These are phyloP conservation scores for Sylvilagus floridanus DNA, from an alignment of 2,797 vertebrate species.

Conservation along the genomic window DNA sequence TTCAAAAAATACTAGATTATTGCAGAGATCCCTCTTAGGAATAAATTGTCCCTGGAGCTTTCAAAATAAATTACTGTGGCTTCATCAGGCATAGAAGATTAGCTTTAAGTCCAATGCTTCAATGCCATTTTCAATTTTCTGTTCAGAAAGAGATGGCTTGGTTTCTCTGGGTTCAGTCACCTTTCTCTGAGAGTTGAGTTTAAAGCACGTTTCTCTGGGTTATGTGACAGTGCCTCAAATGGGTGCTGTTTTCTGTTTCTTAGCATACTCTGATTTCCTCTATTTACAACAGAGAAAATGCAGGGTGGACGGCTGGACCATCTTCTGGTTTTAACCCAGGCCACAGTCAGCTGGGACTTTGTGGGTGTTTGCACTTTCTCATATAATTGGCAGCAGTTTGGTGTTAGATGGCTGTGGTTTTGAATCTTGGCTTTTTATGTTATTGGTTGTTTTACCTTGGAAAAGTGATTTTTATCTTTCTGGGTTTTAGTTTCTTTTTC, in stretches of 20 bases:
- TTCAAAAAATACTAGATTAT: conserved; percentile 57
- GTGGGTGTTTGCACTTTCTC: neutral
- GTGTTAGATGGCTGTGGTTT: neutral
- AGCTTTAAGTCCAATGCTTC: conserved; percentile 6
- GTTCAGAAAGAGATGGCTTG: conserved; percentile 11
- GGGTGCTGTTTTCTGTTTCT: neutral
- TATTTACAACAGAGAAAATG: neutral
- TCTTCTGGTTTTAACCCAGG: fast-evolving
- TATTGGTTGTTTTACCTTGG: neutral
- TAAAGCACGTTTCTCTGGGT: neutral
- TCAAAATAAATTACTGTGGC: conserved; percentile 64
- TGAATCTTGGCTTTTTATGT: neutral
- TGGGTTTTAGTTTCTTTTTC: neutral
- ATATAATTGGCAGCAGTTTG: neutral
- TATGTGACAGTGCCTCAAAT: neutral
- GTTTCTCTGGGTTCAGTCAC: neutral
- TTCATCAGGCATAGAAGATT: conserved; percentile 64
- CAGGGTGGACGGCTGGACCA: too few species aligned
- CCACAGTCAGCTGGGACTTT: neutral
- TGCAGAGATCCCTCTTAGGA: conserved; percentile 51
- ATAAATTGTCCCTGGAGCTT: conserved; percentile 48
- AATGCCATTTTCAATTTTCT: conserved; percentile 55
- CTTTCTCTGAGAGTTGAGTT: conserved; percentile 21
- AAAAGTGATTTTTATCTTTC: neutral
- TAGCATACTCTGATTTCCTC: neutral